Evolutionary conservation across 2,113 vertebrate species (phyloP), one percentile per base, ranked within the genome.

Genomic region (Amblyopsis rosae): DNA sequence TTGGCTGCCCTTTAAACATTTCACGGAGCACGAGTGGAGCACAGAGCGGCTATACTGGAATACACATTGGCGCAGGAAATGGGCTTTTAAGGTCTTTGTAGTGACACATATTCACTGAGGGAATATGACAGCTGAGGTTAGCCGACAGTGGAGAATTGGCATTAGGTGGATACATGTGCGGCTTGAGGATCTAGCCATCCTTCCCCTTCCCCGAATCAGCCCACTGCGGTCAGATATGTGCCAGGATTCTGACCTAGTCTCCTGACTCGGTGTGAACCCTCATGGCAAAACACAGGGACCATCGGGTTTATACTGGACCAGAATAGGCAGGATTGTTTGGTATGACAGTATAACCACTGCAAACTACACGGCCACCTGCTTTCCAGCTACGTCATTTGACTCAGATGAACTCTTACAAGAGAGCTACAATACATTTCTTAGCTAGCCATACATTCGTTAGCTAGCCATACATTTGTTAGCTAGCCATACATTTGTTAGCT

Each of bases 101-200:
- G 47, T 69, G 54, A 62, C 50, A 82, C 68, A 50, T 65, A 58
- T 86, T 67, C 6, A 51, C 45, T 86, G 76, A 84, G 82, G 64
- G 1, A n/a, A 45, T 51, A 6, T 9, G 78, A 77, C 82, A 82
- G 76, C 80, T 84, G 77, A 81, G 60, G 5, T 54, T 69, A 66
- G 76, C 66, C 87, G 79, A 79, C 73, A 15, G 46, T 17, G 3
- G 58, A 62, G 67, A 84, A 68, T 69, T 16, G 46, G 47, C 46
- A 65, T 55, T 19, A 46, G 47, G 56, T 9, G 56, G 35, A 41
- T 41, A 41, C 48, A 33, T 65, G n/a, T 66, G 59, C 68, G 67
- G 32, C 60, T 41, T 65, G 9, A 3, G 33, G 35, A 12, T 74
- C 12, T 12, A 48, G 67, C 60, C 50, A 2, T 2, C 26, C 26